Evolutionary conservation across 2,797 vertebrate species (phyloP), one percentile per base, ranked within the genome.

Genomic region (Molossus molossus): DNA sequence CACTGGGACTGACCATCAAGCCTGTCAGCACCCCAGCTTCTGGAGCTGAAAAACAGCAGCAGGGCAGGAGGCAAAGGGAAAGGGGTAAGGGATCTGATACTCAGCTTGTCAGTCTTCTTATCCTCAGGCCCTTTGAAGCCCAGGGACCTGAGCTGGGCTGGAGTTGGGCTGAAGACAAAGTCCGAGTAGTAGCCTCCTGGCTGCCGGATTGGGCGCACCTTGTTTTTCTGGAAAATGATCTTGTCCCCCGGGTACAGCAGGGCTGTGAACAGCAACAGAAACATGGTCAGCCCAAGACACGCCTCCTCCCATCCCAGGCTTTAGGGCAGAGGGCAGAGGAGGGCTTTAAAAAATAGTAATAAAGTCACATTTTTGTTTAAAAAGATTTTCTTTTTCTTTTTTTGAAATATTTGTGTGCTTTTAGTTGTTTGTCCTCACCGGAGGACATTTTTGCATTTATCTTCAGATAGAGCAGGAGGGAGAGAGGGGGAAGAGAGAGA

Each of bases 191-290:
- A 97, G 18, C 97, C 98, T 23, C 98, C 98, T 0, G 98, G 98
- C 86, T 98, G 98, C 72, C 97, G 96, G 75, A 98, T 95, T 0
- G 95, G 97, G 67, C 20, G 70, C 6, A 95, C 11, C 5, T 96
- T 8, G 13, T 94, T 62, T 7, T 95, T 88, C 7, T 89, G 93
- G 76, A 58, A 77, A 60, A 98, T 53, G 48, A 98, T 90, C 96
- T 21, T 98, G 95, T 98, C 98, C 50, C 98, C 98, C 0, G 98
- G 98, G 79, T 98, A 98, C 9, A 98, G 96, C 69, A 98, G 91
- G 29, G 96, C 98, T 98, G 90, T 64, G 40, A 64, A 37, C 57
- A 92, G 79, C 90, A 69, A 45, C 10, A 67, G n/a, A 58, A 62
- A 53, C 12, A 15, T 0, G 10, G 15, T 97, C 76, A 87, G 29